Evolutionary conservation across 2,797 vertebrate genomes (phyloP), one percentile per base, ranked within the genome.

Genomic region (Liparis tanakae): DNA sequence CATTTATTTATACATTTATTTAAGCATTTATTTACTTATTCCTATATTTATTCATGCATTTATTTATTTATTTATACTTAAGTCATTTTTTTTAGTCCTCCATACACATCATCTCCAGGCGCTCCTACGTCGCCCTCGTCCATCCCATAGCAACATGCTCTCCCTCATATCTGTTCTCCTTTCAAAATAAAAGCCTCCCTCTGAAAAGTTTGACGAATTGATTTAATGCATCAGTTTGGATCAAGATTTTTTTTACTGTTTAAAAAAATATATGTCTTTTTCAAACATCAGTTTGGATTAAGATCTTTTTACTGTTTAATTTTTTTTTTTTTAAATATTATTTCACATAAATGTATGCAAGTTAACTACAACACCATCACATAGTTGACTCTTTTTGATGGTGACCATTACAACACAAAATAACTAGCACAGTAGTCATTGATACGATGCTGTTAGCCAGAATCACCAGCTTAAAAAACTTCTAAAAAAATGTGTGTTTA

Each of bases 181-280:
- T n/a, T 69, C 3, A 62, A 58, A 67, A 70, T 54, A 64, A 78
- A 80, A 77, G 51, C 15, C 33, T 46, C 12, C 7, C 33, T 3
- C 5, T 30, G 12, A 22, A 22, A 59, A 20, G 8, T 17, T 5
- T 48, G 48, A 56, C 10, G 60, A 34, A 55, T 34, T n/a, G 50
- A 36, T 66, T 63, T 22, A 55, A 18, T 48, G 44, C 15, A 39
- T 43, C 53, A 20, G 43, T 50, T 63, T 73, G 6, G 1, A 59
- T 56, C 34, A 44, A 34, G 6, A 56, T 15, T 17, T n/a, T n/a
- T n/a, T n/a, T n/a, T n/a, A n/a, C n/a, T n/a, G n/a, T n/a, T n/a
- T n/a, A n/a, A n/a, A n/a, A n/a, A n/a, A n/a, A n/a, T n/a, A n/a
- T n/a, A n/a, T n/a, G n/a, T n/a, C n/a, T n/a, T n/a, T n/a, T n/a